Evolutionary conservation across 1,140 invertebrate species (phyloP).

Genomic region (Daktulosphaira vitifoliae): DNA sequence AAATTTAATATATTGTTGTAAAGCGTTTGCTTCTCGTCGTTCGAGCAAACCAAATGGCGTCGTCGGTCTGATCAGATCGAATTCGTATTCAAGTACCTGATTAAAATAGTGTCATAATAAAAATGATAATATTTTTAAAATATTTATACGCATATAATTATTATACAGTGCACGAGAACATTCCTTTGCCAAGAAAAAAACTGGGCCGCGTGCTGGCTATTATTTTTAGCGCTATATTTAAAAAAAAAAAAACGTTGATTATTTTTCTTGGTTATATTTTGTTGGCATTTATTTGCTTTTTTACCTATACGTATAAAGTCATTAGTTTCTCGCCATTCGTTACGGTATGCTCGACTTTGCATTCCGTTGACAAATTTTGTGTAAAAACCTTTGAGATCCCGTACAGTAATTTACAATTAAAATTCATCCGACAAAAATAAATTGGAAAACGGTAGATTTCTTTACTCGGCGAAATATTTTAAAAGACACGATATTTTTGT

Average conservation of each 20-base stretch:
- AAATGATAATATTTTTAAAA: too few species aligned
- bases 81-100: slow-evolving; percentile 16
- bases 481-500: slow-evolving; percentile 31
- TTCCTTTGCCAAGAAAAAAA: slow-evolving; percentile 16
- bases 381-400: too few species aligned
- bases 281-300: slow-evolving; percentile 20
- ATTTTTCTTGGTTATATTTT: background rate
- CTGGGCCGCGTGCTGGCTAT: background rate
- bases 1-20: too few species aligned
- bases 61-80: background rate
- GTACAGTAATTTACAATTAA: too few species aligned
- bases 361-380: slow-evolving; percentile 8
- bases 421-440: too few species aligned
- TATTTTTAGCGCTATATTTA: background rate
- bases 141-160: background rate
- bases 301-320: background rate
- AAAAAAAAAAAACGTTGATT: too few species aligned
- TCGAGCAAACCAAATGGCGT: too few species aligned
- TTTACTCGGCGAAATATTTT: background rate
- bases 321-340: background rate
- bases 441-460: slow-evolving; percentile 16
- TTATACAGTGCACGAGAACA: slow-evolving; percentile 11
- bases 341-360: slow-evolving; percentile 22
- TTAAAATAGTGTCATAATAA: too few species aligned
- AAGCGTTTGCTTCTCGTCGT: too few species aligned